Conservation (phyloP, 2,113 vertebrate species). For the Pterocles burchelli region DNA sequence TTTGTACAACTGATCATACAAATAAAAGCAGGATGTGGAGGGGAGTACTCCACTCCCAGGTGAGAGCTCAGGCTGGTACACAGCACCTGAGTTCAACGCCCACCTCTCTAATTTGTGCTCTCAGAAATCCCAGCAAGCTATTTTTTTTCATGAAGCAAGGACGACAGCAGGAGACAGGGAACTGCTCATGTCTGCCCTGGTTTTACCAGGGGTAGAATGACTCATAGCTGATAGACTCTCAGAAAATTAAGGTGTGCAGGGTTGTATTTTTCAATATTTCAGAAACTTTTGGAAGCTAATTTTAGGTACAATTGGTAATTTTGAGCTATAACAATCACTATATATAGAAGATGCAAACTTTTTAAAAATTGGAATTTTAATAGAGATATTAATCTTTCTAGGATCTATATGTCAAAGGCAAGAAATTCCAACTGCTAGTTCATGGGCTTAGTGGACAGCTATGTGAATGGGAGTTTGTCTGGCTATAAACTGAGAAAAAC, state of each 20-base stretch:
- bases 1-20: neutral
- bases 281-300: neutral
- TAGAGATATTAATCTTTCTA: neutral
- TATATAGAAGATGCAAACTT: neutral
- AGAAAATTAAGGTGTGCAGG: neutral
- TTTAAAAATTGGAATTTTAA: neutral
- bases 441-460: neutral
- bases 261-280: neutral
- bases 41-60: neutral
- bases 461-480: neutral
- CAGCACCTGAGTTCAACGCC: neutral
- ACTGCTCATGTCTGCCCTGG: rapidly evolving
- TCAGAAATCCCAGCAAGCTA: neutral
- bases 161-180: neutral
- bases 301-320: neutral
- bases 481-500: neutral
- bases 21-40: neutral
- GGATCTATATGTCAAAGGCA: neutral
- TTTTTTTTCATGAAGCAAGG: neutral
- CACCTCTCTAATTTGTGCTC: neutral
- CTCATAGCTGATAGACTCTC: neutral
- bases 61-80: neutral
- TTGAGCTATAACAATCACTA: neutral
- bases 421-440: neutral
- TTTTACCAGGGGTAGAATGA: neutral